A percentile compares a stretch with the other conserved stretches of the same genome.
Evolutionary conservation across 37 sponge, comb jelly and placozoan species (phyloP).

Genomic region (Oscarella lobularis): DNA sequence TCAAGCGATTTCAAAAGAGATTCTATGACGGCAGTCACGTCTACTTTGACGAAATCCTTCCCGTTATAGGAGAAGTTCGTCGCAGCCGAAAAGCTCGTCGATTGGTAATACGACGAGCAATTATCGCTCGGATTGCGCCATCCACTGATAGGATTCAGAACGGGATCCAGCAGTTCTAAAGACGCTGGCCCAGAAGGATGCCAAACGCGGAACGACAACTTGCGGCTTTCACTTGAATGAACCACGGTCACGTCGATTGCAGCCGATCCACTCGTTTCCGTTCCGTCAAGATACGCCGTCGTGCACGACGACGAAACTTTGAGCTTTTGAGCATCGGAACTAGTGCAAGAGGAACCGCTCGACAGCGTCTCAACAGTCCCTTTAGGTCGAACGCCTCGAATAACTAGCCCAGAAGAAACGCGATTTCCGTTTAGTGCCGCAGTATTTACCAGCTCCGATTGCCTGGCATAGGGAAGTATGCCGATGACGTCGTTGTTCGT

Average conservation of each 20-base stretch:
- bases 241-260: constrained; percentile 8
- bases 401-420: constrained; percentile 10
- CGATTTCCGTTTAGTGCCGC: constrained; percentile 22
- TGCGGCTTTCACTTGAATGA: neutral
- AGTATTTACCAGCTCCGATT: constrained; percentile 47
- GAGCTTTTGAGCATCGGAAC: neutral
- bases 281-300: constrained; percentile 29
- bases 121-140: neutral
- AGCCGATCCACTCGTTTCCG: constrained; percentile 25
- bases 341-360: constrained; percentile 4
- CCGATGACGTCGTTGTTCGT: constrained; percentile 17
- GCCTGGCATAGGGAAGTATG: constrained; percentile 24
- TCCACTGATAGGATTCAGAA: constrained; percentile 26
- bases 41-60: constrained; percentile 2
- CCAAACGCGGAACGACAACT: constrained; percentile 25
- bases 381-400: constrained; percentile 11
- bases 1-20: neutral
- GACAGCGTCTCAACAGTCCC: neutral
- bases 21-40: constrained; percentile 17
- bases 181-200: constrained; percentile 16
- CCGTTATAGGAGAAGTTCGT: constrained; percentile 26
- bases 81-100: constrained; percentile 4
- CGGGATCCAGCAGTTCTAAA: constrained; percentile 3
- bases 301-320: constrained; percentile 13
- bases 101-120: constrained; percentile 19